A percentile compares a stretch with the other conserved stretches of the same genome.
These are phyloP conservation scores for Drosophila persimilis DNA, from an alignment of 1,140 invertebrate genomes.

Conservation along the genomic window DNA sequence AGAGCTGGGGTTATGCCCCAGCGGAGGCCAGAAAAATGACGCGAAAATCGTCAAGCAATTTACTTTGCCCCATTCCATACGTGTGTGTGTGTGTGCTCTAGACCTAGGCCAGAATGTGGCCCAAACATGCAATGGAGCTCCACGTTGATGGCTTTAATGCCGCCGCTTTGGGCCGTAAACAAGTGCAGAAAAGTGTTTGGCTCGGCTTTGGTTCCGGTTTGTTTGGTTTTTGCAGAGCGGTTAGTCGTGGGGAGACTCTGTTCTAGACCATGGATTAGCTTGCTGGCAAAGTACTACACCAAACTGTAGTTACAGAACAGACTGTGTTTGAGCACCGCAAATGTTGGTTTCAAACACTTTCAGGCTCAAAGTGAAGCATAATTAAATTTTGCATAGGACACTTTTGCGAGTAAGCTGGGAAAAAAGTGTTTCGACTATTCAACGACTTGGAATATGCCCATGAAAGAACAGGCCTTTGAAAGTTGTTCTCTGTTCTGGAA, in stretches of 20 bases:
- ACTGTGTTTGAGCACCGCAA: slow-evolving; percentile 5
- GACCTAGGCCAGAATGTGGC: slow-evolving; percentile 43
- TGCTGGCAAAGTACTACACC: slow-evolving; percentile 11
- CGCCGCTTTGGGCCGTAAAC: slow-evolving; percentile 31
- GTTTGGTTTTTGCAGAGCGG: slow-evolving; percentile 29
- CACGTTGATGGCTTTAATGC: slow-evolving; percentile 47
- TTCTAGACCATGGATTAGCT: slow-evolving; percentile 33
- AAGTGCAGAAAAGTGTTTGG: slow-evolving; percentile 50
- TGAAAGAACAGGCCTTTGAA: no score
- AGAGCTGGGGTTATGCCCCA: slow-evolving; percentile 8
- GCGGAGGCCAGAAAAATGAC: slow-evolving; percentile 39
- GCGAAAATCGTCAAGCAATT: slow-evolving; percentile 57
- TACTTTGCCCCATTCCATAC: slow-evolving; percentile 8
- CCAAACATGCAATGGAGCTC: slow-evolving; percentile 40
- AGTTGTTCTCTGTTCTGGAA: no score
- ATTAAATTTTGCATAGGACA: slow-evolving; percentile 6
- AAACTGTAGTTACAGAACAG: slow-evolving; percentile 39
- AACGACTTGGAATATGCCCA: no score
- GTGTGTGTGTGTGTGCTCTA: not conserved
- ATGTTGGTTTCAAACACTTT: slow-evolving; percentile 11
- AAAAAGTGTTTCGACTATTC: no score
- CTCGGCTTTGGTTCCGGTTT: slow-evolving; percentile 30
- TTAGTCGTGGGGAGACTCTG: not conserved
- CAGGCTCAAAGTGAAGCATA: slow-evolving; percentile 5
- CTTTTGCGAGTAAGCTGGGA: no score